phyloP scores from a whole-genome alignment of 2,888 invertebrate genomes.

The Cepaea hortensis region DNA sequence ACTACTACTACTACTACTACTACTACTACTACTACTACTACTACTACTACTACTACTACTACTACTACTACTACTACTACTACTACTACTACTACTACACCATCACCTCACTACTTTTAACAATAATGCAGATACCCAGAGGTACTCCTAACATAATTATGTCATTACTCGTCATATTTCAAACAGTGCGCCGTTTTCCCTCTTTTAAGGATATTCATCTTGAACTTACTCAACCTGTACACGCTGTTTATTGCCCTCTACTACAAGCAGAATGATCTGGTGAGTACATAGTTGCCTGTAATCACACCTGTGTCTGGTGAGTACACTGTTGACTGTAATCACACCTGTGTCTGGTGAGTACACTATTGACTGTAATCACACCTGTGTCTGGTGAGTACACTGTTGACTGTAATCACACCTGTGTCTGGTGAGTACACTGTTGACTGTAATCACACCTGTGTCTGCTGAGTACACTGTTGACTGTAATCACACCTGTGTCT shows the following conservation, averaged over 20 bases:
- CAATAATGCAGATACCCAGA: not conserved
- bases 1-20: not conserved
- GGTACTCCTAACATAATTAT: no score
- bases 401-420: no score
- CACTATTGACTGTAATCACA: no score
- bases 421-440: no score
- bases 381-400: no score
- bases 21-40: not conserved
- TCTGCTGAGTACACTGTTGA: no score
- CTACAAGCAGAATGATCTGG: slow-evolving; percentile 83
- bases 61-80: not conserved
- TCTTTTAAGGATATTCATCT: slow-evolving; percentile 89
- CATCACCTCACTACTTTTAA: not conserved
- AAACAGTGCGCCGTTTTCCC: not conserved
- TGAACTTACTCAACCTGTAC: slow-evolving; percentile 95
- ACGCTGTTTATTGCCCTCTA: slow-evolving; percentile 94
- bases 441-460: no score
- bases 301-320: no score
- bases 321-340: no score
- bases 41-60: not conserved
- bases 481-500: no score
- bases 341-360: no score
- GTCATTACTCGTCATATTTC: not conserved
- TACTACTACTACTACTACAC: no score
- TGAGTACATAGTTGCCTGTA: slow-evolving; percentile 45